phyloP scores from a whole-genome alignment of 2,888 invertebrate genomes.

The Dermolepida albohirtum region DNA sequence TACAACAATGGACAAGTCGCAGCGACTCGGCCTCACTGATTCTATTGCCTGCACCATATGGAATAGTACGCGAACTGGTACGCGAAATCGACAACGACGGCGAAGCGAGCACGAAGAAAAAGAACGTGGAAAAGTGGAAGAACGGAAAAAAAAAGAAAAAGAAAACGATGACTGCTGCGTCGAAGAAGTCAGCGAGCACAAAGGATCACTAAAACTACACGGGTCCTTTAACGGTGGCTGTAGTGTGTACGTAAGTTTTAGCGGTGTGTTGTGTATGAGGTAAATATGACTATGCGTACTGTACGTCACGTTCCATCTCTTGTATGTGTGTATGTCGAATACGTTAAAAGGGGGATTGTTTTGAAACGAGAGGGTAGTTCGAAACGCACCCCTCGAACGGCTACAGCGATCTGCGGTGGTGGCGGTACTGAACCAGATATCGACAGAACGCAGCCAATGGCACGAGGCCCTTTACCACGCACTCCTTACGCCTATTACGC shows the following conservation, averaged over 20 bases:
- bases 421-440: conserved; percentile 53
- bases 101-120: conserved; percentile 35
- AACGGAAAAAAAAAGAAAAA: too few species aligned
- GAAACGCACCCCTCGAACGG: conserved; percentile 58
- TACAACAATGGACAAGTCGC: conserved; percentile 83
- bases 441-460: conserved; percentile 63
- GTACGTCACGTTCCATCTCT: neutral
- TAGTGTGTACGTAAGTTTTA: conserved; percentile 3
- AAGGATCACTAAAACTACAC: conserved; percentile 27
- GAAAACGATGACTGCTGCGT: neutral
- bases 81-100: conserved; percentile 6
- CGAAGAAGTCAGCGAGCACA: conserved; percentile 18
- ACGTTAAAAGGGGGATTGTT: conserved; percentile 35
- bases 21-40: conserved; percentile 82
- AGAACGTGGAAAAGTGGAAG: conserved; percentile 9
- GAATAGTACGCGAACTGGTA: conserved; percentile 52
- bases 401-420: conserved; percentile 57
- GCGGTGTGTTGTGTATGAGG: neutral
- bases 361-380: conserved; percentile 46
- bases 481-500: conserved; percentile 64
- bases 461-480: conserved; percentile 61
- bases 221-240: neutral
- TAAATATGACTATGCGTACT: neutral
- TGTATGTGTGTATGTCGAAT: neutral
- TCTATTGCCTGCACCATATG: conserved; percentile 87